phyloP scores from a whole-genome alignment of 2,113 vertebrate species.

The Rhea americana region DNA sequence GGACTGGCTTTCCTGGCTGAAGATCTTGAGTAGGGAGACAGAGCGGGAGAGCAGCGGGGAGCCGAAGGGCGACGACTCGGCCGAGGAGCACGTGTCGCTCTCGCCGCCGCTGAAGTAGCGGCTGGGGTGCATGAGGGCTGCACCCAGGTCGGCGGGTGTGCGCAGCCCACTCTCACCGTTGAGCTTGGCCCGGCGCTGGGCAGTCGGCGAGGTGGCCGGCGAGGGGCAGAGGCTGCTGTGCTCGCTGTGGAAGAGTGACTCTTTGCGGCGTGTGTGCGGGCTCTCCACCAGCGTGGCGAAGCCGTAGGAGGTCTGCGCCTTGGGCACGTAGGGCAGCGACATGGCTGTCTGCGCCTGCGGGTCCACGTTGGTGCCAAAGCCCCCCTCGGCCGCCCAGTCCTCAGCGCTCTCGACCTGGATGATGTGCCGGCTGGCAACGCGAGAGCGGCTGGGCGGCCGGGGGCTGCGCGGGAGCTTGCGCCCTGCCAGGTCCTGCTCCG shows the following conservation, averaged over 20 bases:
- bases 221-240: slow-evolving; percentile 83
- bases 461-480: slow-evolving; percentile 84
- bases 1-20: slow-evolving; percentile 92
- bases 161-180: slow-evolving; percentile 75
- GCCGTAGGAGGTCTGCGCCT: slow-evolving; percentile 94
- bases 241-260: slow-evolving; percentile 95
- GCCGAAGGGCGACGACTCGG: slow-evolving; percentile 92
- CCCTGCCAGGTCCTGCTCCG: slow-evolving; percentile 80
- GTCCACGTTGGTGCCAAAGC: slow-evolving; percentile 82
- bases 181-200: slow-evolving; percentile 79
- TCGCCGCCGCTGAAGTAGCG: slow-evolving; percentile 93
- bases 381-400: slow-evolving; percentile 76
- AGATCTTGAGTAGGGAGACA: slow-evolving; percentile 91
- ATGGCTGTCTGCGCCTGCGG: slow-evolving; percentile 90
- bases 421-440: slow-evolving; percentile 88
- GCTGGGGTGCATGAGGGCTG: slow-evolving; percentile 87
- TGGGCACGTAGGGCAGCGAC: slow-evolving; percentile 92
- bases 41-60: slow-evolving; percentile 94
- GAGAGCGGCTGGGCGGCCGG: slow-evolving; percentile 82
- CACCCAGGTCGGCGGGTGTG: slow-evolving; percentile 77
- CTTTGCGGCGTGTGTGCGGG: slow-evolving; percentile 93
- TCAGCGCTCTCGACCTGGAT: slow-evolving; percentile 95
- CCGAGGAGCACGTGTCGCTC: slow-evolving; percentile 95
- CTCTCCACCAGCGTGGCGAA: slow-evolving; percentile 94
- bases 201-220: slow-evolving; percentile 84